Base-by-base conservation (phyloP, 1,140 invertebrate genomes). In the Arctopsyche grandis region DNA sequence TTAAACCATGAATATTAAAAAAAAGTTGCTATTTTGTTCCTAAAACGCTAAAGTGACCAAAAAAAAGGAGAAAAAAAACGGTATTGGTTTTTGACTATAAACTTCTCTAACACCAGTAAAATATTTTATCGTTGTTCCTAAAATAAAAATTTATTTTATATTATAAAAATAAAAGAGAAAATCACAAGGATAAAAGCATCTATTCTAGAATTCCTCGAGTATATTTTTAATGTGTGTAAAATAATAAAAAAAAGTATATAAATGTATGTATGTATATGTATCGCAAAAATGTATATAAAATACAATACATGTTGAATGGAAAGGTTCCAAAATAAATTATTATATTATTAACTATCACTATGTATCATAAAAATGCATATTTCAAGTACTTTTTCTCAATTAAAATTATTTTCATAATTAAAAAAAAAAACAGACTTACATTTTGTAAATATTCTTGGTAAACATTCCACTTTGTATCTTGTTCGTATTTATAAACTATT, bases 401-500 rank as follows among this genome's bases (percentile, higher is more conserved):
- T 38, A 38, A 38, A 38, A 38, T 38, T 38, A 38, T 38, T 38
- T 38, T 38, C 29, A 38, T 38, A 38, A 38, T 38, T 38, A 4
- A 38, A 38, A 38, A 38, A 38, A 1, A 38, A 38, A 38, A 38
- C 29, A 38, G 56, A 60, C 16, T 60, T 60, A 19, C 16, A 19
- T 21, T 19, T 21, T 60, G 56, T 60, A 60, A 60, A 60, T 60
- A 60, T 19, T 60, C 56, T 60, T 21, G 56, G 21, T 21, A 60
- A 9, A 60, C 9, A 60, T 60, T 60, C 21, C 56, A 16, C 56
- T 60, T 60, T 60, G 16, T 60, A 60, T 60, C 56, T 60, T 60
- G 21, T 60, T 60, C 56, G 56, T 60, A 52, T 21, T 60, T 60
- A 60, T 60, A 60, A 60, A 19, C 56, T 60, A 60, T 60, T 60